Conservation (phyloP, 2,888 invertebrate genomes). For the Melanchra persicariae region DNA sequence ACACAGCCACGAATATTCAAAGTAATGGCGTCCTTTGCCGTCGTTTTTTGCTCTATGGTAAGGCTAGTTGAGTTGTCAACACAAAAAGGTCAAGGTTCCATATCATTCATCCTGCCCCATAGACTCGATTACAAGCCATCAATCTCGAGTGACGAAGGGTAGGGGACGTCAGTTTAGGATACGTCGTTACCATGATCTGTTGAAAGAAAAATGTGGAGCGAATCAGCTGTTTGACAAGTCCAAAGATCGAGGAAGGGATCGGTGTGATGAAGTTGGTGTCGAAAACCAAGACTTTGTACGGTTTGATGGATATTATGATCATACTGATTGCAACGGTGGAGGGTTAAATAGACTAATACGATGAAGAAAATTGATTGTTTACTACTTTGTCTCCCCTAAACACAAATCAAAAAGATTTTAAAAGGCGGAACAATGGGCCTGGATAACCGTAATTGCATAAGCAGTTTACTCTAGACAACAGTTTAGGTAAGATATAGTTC, state of each 20-base stretch:
- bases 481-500: no score
- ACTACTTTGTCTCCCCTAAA: no score
- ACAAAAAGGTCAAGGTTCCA: conserved; percentile 51
- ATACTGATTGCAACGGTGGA: no score
- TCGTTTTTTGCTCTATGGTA: background rate
- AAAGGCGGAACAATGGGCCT: no score
- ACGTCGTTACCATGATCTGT: conserved; percentile 48
- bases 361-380: no score
- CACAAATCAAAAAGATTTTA: no score
- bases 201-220: conserved; percentile 33
- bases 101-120: conserved; percentile 57
- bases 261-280: background rate
- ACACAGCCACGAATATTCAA: background rate
- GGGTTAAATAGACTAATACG: no score
- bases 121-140: conserved; percentile 53
- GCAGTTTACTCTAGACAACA: no score
- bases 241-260: background rate
- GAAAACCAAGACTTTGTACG: background rate
- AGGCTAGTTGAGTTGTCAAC: conserved; percentile 50
- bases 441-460: no score
- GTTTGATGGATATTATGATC: background rate
- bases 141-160: conserved; percentile 55
- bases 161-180: conserved; percentile 29
- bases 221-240: conserved; percentile 28
- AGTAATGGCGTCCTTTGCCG: background rate